These are phyloP conservation scores for Podocnemis expansa DNA, from an alignment of 2,113 vertebrate species.

Conservation along the genomic window DNA sequence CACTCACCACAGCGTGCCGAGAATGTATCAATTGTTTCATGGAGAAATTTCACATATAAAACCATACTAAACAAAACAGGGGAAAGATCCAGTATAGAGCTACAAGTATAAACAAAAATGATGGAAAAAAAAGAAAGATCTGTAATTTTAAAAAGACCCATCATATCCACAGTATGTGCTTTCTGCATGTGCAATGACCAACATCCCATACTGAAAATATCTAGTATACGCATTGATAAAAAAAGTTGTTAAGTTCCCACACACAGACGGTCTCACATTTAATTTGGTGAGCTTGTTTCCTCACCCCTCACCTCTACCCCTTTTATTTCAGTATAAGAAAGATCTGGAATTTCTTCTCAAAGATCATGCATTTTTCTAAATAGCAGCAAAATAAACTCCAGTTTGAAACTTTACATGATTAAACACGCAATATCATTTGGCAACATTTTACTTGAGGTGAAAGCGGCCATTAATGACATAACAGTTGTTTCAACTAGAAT, in stretches of 20 bases:
- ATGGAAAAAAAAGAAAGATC: slow-evolving; percentile 72
- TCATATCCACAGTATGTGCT: slow-evolving; percentile 19
- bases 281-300: slow-evolving; percentile 12
- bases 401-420: slow-evolving; percentile 34
- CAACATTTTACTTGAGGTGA: slow-evolving; percentile 47
- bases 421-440: slow-evolving; percentile 72
- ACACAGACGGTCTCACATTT: neutral
- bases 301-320: accelerated
- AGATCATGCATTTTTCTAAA: slow-evolving; percentile 24
- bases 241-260: slow-evolving; percentile 55
- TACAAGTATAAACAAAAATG: slow-evolving; percentile 71
- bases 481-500: slow-evolving; percentile 49
- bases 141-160: slow-evolving; percentile 56
- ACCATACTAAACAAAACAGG: slow-evolving; percentile 76
- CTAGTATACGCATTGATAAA: neutral
- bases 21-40: slow-evolving; percentile 79
- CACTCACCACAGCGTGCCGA: slow-evolving; percentile 57
- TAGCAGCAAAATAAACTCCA: slow-evolving; percentile 59
- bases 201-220: neutral
- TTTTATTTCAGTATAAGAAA: neutral
- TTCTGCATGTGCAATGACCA: slow-evolving; percentile 38
- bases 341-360: slow-evolving; percentile 32
- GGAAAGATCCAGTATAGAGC: slow-evolving; percentile 68
- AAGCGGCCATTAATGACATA: slow-evolving; percentile 24
- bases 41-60: slow-evolving; percentile 74